A percentile compares a stretch with the other conserved stretches of the same genome.
phyloP scores from a whole-genome alignment of 2,888 invertebrate genomes.

The Apamea epomidion region DNA sequence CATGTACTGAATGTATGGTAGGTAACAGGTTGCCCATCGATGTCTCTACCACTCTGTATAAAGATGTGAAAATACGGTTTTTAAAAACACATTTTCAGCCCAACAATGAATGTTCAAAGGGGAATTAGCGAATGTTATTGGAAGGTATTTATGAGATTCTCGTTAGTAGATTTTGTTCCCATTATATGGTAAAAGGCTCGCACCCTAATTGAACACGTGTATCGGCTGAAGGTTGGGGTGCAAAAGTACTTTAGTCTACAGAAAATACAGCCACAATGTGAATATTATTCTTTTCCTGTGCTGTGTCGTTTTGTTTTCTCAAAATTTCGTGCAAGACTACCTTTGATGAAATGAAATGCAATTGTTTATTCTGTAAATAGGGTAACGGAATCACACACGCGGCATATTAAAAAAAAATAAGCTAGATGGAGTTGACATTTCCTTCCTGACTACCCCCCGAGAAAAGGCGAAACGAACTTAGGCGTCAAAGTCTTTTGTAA shows the following conservation, averaged over 20 bases:
- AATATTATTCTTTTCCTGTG: neutral
- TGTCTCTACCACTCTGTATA: neutral
- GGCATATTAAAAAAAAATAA: no score
- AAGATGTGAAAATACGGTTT: neutral
- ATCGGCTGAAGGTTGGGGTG: slow-evolving; percentile 13
- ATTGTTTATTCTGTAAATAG: neutral
- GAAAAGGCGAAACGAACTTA: neutral
- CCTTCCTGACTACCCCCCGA: neutral
- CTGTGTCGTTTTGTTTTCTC: neutral
- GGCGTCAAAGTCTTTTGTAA: neutral
- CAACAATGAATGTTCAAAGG: neutral
- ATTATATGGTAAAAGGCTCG: slow-evolving; percentile 13
- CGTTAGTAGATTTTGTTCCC: slow-evolving; percentile 13
- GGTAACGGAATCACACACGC: neutral
- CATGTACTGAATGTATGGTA: neutral
- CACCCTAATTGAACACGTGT: slow-evolving; percentile 35
- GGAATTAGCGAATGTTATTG: slow-evolving; percentile 3
- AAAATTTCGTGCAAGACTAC: neutral
- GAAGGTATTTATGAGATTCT: slow-evolving; percentile 4
- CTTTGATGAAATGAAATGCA: neutral
- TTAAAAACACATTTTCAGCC: neutral
- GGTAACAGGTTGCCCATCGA: neutral
- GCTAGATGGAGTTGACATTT: neutral
- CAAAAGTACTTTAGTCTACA: neutral
- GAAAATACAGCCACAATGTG: neutral